Evolutionary conservation across 92 coral and sea anemone genomes (phyloP), one percentile per base, ranked within the genome.

Genomic region (Metridium senile): DNA sequence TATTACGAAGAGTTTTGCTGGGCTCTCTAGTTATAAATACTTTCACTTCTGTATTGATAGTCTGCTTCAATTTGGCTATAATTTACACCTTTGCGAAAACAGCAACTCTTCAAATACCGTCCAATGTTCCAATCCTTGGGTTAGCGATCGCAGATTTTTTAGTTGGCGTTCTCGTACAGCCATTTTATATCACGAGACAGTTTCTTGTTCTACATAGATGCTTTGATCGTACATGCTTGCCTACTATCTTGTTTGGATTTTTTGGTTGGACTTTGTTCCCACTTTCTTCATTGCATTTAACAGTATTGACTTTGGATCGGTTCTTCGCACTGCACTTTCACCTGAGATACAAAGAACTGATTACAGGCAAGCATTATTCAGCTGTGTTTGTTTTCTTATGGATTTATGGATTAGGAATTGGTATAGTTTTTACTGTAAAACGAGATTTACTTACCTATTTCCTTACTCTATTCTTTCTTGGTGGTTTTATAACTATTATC

Each of bases 321-420:
- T 72, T 72, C 66, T 61, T 72, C 26, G 77, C 77, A 11, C 29
- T 72, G 19, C 67, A 23, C 23, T 26, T 72, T 34, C 77, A 72
- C 22, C 31, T 72, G 9, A 30, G 77, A 33, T 72, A 72, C 66
- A 61, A 72, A 10, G 66, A 72, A 30, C 32, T 72, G 6, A 19
- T 72, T 8, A 72, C 77, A 0, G 2, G 46, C 31, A 72, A 34
- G 11, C 59, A 46, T 9, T 51, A 26, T 28, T 8, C 20, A 18
- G 8, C 26, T 2, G 45, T 19, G 6, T 51, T 53, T 1, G 30
- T 53, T 19, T 11, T 71, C 11, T 26, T 71, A 31, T 53, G 57
- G 59, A 11, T 70, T 25, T 26, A 23, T 16, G 74, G 33, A 20
- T 8, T 26, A 11, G 21, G 13, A 2, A 1, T n/a, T 32, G 62